A percentile compares a stretch with the other conserved stretches of the same genome.
phyloP scores from a whole-genome alignment of 2,888 invertebrate genomes.

The Phorcus lineatus region DNA sequence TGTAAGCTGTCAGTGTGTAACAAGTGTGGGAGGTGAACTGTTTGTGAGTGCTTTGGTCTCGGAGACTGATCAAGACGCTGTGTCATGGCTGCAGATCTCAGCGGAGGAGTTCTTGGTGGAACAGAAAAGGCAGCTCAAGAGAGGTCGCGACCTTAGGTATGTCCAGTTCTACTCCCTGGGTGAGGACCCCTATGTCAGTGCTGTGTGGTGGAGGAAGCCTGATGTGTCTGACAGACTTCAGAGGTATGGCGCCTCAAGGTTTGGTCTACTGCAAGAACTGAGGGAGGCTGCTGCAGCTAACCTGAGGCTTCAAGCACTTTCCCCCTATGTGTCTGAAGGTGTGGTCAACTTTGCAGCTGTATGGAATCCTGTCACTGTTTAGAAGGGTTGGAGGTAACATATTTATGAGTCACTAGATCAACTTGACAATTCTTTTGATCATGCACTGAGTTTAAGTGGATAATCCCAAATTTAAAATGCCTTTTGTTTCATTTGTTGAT shows the following conservation, averaged over 20 bases:
- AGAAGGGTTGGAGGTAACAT: too few species aligned
- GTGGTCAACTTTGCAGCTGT: slow-evolving; percentile 64
- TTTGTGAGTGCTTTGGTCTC: slow-evolving; percentile 29
- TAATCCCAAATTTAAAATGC: too few species aligned
- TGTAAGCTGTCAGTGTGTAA: slow-evolving; percentile 24
- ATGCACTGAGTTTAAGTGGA: too few species aligned
- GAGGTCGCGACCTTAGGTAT: slow-evolving; percentile 46
- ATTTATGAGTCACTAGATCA: too few species aligned
- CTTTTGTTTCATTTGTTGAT: too few species aligned
- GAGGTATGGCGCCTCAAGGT: slow-evolving; percentile 63
- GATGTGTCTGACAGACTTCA: slow-evolving; percentile 55
- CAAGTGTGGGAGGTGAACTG: background rate
- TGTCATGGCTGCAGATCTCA: slow-evolving; percentile 51
- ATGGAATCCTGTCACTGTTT: slow-evolving; percentile 45
- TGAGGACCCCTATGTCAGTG: slow-evolving; percentile 58
- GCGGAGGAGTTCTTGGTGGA: slow-evolving; percentile 60
- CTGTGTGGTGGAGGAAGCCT: slow-evolving; percentile 53
- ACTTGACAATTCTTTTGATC: too few species aligned
- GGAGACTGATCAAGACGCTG: background rate
- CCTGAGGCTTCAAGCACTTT: slow-evolving; percentile 54
- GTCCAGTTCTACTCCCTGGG: slow-evolving; percentile 61
- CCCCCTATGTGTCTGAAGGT: slow-evolving; percentile 64
- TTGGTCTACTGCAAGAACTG: slow-evolving; percentile 67
- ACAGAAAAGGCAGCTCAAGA: slow-evolving; percentile 47
- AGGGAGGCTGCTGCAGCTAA: slow-evolving; percentile 57